A percentile compares a stretch with the other conserved stretches of the same genome.
These are phyloP conservation scores for Enteromius trimaculatus DNA, from an alignment of 2,797 vertebrate species.

Conservation along the genomic window DNA sequence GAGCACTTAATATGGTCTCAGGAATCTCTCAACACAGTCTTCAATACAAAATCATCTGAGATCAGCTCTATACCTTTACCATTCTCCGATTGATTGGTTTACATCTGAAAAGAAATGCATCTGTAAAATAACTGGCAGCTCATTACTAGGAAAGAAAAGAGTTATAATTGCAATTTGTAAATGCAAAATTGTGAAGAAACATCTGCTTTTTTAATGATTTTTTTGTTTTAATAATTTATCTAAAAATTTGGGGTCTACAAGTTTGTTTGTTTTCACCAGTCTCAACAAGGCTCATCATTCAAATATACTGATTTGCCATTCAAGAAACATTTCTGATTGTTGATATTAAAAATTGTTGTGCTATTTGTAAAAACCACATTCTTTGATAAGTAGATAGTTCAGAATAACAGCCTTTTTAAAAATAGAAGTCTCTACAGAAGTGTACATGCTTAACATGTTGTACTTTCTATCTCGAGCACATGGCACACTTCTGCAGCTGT, in stretches of 20 bases:
- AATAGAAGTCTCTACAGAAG: too few relatives aligned
- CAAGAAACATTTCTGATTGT: background rate
- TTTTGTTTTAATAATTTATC: too few relatives aligned
- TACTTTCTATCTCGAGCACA: background rate
- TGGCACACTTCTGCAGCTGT: background rate
- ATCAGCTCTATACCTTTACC: background rate
- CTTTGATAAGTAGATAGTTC: background rate
- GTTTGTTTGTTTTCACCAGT: background rate
- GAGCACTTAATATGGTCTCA: background rate
- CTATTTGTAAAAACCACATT: background rate
- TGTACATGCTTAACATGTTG: too few relatives aligned
- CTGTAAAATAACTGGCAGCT: too few relatives aligned
- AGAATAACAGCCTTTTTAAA: background rate
- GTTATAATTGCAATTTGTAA: too few relatives aligned
- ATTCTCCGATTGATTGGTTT: background rate
- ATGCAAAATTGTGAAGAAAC: too few relatives aligned
- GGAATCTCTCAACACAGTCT: background rate
- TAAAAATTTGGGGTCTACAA: background rate
- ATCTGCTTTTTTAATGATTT: background rate
- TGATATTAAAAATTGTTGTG: background rate
- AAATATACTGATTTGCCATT: background rate
- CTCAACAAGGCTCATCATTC: background rate
- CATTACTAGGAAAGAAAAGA: too few relatives aligned
- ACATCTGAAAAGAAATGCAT: background rate
- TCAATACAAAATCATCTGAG: background rate